Conservation (phyloP, 2,888 invertebrate genomes). For the Drosophila falleni region DNA sequence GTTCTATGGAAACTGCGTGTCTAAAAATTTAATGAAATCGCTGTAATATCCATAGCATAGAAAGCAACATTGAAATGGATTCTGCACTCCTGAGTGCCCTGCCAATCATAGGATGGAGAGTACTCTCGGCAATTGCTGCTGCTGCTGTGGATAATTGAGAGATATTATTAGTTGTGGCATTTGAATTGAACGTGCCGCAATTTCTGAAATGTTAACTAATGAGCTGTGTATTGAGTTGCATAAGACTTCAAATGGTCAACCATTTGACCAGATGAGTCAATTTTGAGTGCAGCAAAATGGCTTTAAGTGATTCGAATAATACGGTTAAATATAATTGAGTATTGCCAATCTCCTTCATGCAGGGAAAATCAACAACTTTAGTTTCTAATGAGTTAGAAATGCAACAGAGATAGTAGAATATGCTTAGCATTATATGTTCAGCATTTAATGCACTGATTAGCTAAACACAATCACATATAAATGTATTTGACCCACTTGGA, state of each 20-base stretch:
- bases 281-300: conserved; percentile 15
- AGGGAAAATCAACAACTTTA: no score
- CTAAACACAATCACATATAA: no score
- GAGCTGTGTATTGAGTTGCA: conserved; percentile 46
- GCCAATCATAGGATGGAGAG: conserved; percentile 7
- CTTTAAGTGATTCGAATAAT: background rate
- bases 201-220: conserved; percentile 67
- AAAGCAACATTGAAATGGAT: conserved; percentile 60
- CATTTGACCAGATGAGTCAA: conserved; percentile 19
- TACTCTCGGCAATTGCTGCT: background rate
- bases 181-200: conserved; percentile 69
- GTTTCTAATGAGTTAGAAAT: no score
- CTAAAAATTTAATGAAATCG: conserved; percentile 80
- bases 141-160: conserved; percentile 67
- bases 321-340: background rate
- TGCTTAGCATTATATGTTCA: no score
- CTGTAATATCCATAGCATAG: conserved; percentile 40
- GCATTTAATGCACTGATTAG: no score
- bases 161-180: conserved; percentile 72
- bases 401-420: no score
- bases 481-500: no score
- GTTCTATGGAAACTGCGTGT: conserved; percentile 78
- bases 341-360: no score
- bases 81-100: conserved; percentile 32
- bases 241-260: conserved; percentile 14